Evolutionary conservation across 2,113 vertebrate genomes (phyloP), one percentile per base, ranked within the genome.

Genomic region (Eira barbara): DNA sequence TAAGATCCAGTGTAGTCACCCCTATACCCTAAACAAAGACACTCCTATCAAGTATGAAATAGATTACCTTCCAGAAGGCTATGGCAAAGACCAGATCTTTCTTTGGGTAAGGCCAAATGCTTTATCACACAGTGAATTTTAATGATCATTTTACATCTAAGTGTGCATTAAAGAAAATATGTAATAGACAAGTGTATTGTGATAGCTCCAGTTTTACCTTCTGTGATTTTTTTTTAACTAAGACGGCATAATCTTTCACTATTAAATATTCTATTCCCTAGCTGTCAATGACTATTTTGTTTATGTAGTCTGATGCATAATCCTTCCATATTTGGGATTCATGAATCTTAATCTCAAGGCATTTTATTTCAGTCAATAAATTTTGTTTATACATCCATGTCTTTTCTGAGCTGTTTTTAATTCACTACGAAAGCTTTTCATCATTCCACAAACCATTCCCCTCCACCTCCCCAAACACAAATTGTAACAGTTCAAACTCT

Each of bases 281-380:
- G 13, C 17, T 90, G 45, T 89, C 59, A 86, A 29, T 87, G 47
- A 96, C 18, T 89, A 79, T 86, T 95, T 80, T 52, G 36, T 74
- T 85, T 81, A 61, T 52, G 11, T 14, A 79, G 6, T 90, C 76
- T 79, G 18, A 76, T 67, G 39, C 12, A 55, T 67, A 83, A 45
- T 21, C 13, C 27, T 94, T 95, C 29, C 34, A 82, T 6, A 92
- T 25, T 73, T 89, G 42, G 31, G 36, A 80, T 4, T 78, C 93
- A 74, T 11, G 6, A 96, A 92, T 88, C 92, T 97, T 84, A 67
- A 88, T 88, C 31, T 95, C 21, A 91, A 91, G 27, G 21, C 29
- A 96, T 57, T 94, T 89, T 80, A 95, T 92, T 89, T 94, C 57
- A 97, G 14, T 34, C 42, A 63, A 47, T 61, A 18, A 94, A 78